Percentiles rank a stretch among this genome's conserved stretches.
These are phyloP conservation scores for Porites lutea DNA, from an alignment of 64 coral and sea anemone species.

Conservation along the genomic window DNA sequence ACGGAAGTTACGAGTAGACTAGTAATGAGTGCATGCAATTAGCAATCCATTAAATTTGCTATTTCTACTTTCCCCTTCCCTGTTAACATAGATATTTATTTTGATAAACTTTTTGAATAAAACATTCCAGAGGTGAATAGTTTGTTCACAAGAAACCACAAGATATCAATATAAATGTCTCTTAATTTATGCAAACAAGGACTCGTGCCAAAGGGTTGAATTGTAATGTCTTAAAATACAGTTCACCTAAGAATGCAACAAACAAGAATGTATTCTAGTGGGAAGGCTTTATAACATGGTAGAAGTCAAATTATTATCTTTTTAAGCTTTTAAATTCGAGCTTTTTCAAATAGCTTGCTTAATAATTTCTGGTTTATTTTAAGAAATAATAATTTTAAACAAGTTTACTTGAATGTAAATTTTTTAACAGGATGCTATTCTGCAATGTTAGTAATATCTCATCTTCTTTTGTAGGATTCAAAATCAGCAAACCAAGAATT, in stretches of 20 bases:
- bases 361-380: background rate
- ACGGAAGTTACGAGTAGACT: too few species aligned
- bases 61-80: too few species aligned
- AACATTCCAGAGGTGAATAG: background rate
- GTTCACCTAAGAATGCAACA: background rate
- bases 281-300: constrained; percentile 21
- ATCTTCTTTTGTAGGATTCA: constrained; percentile 44
- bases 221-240: constrained; percentile 1
- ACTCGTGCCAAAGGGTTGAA: background rate
- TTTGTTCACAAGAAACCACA: constrained; percentile 49
- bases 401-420: background rate
- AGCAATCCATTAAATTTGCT: too few species aligned
- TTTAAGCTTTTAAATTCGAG: too few species aligned
- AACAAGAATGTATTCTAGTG: background rate
- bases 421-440: background rate
- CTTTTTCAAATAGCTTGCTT: background rate
- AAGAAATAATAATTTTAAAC: background rate
- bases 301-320: background rate
- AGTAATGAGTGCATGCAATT: background rate
- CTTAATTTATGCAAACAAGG: constrained; percentile 68
- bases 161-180: background rate
- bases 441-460: background rate
- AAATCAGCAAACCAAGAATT: constrained; percentile 58
- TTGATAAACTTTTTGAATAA: constrained; percentile 17
- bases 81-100: too few species aligned